Base-by-base conservation (phyloP, 1,140 invertebrate genomes). In the Tetragonula clypearis region DNA sequence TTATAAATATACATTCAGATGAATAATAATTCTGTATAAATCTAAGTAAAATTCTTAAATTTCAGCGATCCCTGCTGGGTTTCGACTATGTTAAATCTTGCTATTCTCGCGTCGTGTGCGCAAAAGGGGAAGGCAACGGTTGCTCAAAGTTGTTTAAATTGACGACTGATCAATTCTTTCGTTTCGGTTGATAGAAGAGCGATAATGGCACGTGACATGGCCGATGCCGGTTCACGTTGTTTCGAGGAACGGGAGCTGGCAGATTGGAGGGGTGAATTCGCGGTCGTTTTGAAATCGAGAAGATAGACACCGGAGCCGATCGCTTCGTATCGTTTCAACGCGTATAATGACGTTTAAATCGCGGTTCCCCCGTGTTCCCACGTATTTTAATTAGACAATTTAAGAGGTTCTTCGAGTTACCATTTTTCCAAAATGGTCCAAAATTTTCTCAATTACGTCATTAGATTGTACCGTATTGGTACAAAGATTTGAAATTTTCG, bases 61-160 rank as follows among this genome's bases (percentile, higher is more conserved):
- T 35, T 35, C 0, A 35, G 35, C 23, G 58, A 60, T 23, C 23
- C 58, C 12, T 60, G 58, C 23, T 23, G 23, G 21, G 58, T 60
- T 60, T 60, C 58, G 62, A 9, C 62, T 41, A 77, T 74, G 72
- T 76, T 86, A 79, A 80, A 41, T 62, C 65, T 49, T 49, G 8
- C 41, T 56, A 21, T 41, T 65, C 19, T 73, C 77, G 58, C 11
- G n/a, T n/a, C 56, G 58, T 53, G 26, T 66, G 30, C 49, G 21
- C 11, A 17, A 53, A 23, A 71, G 58, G 56, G 56, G 56, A 5
- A 55, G 81, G 69, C 77, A 77, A 77, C 60, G 49, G 30, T n/a
- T 65, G 23, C 21, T 58, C 72, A 58, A 77, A 65, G 74, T 84
- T 84, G 68, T 84, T 78, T 71, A 84, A 84, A 84, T 60, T 30